These are phyloP conservation scores for Salvelinus namaycush DNA, from an alignment of 2,113 vertebrate species.

Conservation along the genomic window DNA sequence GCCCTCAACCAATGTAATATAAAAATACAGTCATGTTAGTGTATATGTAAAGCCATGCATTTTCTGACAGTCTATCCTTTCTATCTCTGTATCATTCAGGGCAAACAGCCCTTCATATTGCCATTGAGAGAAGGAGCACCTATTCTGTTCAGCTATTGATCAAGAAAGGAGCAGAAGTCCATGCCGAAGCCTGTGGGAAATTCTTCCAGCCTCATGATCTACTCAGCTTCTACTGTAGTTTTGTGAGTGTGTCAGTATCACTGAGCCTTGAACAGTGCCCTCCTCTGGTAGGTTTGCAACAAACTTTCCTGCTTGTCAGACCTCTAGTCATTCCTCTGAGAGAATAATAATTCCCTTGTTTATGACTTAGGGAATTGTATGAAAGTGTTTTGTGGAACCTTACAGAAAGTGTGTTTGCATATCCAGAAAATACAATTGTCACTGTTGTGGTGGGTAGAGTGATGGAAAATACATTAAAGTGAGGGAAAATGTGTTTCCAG, in stretches of 20 bases:
- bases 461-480: neutral
- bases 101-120: conserved; percentile 93
- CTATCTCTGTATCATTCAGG: conserved; percentile 64
- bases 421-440: neutral
- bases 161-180: conserved; percentile 87
- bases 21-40: too few relatives aligned
- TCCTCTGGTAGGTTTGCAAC: neutral
- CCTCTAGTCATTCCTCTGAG: neutral
- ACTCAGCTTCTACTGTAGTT: conserved; percentile 86
- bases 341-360: neutral
- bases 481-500: conserved; percentile 57
- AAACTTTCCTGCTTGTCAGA: neutral
- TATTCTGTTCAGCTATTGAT: conserved; percentile 84
- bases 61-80: neutral
- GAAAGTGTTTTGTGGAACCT: neutral
- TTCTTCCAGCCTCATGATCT: conserved; percentile 90
- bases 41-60: neutral
- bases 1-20: neutral
- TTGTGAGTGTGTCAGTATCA: conserved; percentile 74
- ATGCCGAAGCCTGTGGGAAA: conserved; percentile 86
- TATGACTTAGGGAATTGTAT: neutral
- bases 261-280: neutral
- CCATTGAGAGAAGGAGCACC: conserved; percentile 90
- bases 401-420: neutral
- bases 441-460: too few relatives aligned